Conservation (phyloP, 1,140 invertebrate species). For the Drosophila sulfurigaster region DNA sequence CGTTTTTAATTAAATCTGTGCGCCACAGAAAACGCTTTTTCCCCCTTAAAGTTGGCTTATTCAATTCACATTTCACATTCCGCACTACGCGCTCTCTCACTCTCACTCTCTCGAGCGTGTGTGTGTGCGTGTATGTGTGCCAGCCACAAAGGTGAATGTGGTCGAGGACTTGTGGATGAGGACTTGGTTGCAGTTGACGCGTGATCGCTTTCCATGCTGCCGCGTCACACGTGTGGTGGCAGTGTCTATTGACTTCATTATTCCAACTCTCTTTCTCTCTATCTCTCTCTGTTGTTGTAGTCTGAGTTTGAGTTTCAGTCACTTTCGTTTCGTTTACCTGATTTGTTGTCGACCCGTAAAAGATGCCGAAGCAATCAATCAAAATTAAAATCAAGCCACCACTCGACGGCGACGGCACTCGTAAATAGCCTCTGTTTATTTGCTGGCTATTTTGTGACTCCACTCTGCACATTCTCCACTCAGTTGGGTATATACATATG, state of each 20-base stretch:
- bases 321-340: slow-evolving; percentile 24
- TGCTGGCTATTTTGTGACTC: background rate
- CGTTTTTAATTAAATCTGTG: slow-evolving; percentile 33
- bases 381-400: slow-evolving; percentile 72
- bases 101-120: too few relatives aligned
- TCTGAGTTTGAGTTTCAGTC: background rate
- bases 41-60: background rate
- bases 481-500: background rate
- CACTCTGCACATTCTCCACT: background rate
- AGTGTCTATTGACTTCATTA: slow-evolving; percentile 13
- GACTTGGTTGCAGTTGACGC: slow-evolving; percentile 6
- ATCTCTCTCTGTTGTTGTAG: background rate
- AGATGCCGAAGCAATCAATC: slow-evolving; percentile 65
- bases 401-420: slow-evolving; percentile 49
- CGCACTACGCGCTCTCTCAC: background rate
- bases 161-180: background rate
- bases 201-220: slow-evolving; percentile 3
- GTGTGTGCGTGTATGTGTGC: background rate
- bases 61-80: background rate
- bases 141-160: background rate
- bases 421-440: slow-evolving; percentile 53
- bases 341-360: slow-evolving; percentile 25
- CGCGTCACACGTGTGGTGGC: slow-evolving; percentile 5
- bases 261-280: background rate
- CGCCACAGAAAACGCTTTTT: background rate